Evolutionary conservation across 2,797 vertebrate species (phyloP), one percentile per base, ranked within the genome.

Genomic region (Botia almorhae): DNA sequence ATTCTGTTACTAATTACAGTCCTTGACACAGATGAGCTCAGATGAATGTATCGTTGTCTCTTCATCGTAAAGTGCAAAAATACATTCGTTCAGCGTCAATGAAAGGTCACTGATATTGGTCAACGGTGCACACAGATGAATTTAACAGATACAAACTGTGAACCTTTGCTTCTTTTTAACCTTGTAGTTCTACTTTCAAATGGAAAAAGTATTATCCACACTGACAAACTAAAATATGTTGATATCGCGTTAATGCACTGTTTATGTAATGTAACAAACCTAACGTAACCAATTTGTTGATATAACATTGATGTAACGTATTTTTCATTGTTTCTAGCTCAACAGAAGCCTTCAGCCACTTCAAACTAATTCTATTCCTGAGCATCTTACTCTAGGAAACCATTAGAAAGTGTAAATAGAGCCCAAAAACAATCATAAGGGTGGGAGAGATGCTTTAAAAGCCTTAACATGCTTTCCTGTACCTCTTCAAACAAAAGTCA

Each of bases 301-400:
- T 33, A 33, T 33, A 33, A 33, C 33, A 33, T 33, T 33, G 33
- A 33, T 92, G 89, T 89, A 92, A 92, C 87, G 92, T 91, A 91
- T 91, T 91, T 91, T 89, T 33, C 91, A 91, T 92, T 90, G 89
- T 92, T 91, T 84, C 88, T 70, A 83, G 89, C 90, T 92, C 90
- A 92, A 92, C 88, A 89, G 89, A 87, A 87, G 92, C 91, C 90
- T 92, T 91, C 86, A 88, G 90, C 81, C 83, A 90, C 84, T 90
- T 88, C 86, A 87, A 91, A 90, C 77, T 86, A 84, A 90, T 91
- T 46, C 89, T 83, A 86, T 82, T 87, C 75, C 84, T 87, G 85
- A 84, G 91, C 91, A 90, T 83, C 85, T 81, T 86, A 84, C 90
- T 87, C 85, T 50, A 77, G 89, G 91, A 91, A 85, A 91, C 91